Evolutionary conservation across 2,113 vertebrate genomes (phyloP).

Genomic region (Dendrocopos noguchii): DNA sequence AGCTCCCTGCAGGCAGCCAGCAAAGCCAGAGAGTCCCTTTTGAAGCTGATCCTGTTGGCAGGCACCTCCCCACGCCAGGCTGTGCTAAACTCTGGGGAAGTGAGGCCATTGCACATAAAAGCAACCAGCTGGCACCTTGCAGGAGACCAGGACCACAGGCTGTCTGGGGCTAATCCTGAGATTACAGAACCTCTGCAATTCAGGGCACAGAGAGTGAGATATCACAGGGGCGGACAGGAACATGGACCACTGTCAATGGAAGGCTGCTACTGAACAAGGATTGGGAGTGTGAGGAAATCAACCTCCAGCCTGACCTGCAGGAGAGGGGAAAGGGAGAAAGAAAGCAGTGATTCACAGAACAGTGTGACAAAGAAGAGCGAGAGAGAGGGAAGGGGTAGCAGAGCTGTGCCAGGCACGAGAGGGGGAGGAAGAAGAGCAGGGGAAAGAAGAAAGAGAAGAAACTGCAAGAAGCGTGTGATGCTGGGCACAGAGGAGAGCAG

Average conservation of each 20-base stretch:
- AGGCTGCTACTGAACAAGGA: neutral
- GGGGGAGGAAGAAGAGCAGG: neutral
- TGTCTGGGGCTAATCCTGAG: neutral
- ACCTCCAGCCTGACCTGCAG: neutral
- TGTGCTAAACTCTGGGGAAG: neutral
- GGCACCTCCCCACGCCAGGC: neutral
- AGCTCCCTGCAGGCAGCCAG: neutral
- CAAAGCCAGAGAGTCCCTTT: neutral
- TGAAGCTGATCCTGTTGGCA: neutral
- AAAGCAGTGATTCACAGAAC: neutral
- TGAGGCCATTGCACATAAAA: neutral
- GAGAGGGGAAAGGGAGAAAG: neutral
- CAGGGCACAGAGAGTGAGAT: neutral
- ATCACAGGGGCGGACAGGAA: neutral
- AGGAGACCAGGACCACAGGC: neutral
- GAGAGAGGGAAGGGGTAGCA: neutral
- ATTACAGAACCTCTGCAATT: neutral
- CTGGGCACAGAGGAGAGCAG: neutral
- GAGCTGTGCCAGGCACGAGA: neutral
- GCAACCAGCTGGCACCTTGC: neutral
- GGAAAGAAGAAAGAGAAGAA: neutral
- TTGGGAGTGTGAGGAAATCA: neutral
- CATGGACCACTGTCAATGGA: neutral
- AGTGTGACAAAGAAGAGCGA: neutral
- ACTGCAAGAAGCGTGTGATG: neutral